Conservation (phyloP, 2,888 invertebrate species). For the Strigamia maritima region DNA sequence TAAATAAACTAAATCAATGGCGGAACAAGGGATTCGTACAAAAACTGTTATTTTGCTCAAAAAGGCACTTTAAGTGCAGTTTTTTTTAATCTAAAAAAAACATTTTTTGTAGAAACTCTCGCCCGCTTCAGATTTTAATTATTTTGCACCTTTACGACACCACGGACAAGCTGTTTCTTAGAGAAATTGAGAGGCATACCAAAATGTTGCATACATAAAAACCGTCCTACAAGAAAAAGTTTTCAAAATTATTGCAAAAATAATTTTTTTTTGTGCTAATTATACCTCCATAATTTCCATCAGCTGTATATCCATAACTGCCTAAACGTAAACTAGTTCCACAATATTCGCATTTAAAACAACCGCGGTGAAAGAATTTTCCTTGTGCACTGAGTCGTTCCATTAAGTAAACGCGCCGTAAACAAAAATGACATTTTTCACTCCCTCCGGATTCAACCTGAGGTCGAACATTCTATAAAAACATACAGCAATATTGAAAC, state of each 20-base stretch:
- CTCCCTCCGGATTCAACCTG: slow-evolving; percentile 65
- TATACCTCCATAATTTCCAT: slow-evolving; percentile 41
- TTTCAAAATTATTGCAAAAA: slow-evolving; percentile 21
- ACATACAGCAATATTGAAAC: not conserved
- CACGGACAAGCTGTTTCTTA: not conserved
- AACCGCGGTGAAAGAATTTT: slow-evolving; percentile 83
- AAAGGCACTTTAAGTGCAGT: too few relatives aligned
- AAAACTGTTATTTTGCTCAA: too few relatives aligned
- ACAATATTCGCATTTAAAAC: slow-evolving; percentile 92
- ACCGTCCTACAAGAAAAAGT: slow-evolving; percentile 56
- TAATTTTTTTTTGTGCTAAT: too few relatives aligned
- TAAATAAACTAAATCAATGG: too few relatives aligned
- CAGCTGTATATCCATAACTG: slow-evolving; percentile 51
- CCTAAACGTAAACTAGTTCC: slow-evolving; percentile 77
- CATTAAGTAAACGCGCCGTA: slow-evolving; percentile 87
- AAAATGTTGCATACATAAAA: slow-evolving; percentile 61
- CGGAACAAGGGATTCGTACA: too few relatives aligned
- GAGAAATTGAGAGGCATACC: slow-evolving; percentile 56
- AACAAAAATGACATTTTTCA: slow-evolving; percentile 82
- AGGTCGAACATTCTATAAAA: slow-evolving; percentile 58
- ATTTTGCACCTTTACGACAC: not conserved
- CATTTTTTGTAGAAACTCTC: too few relatives aligned
- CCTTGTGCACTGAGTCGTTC: slow-evolving; percentile 87
- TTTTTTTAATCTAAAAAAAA: too few relatives aligned
- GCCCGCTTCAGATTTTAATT: too few relatives aligned